Evolutionary conservation across 2,797 vertebrate species (phyloP), one percentile per base, ranked within the genome.

Genomic region (Austrolebias charrua): DNA sequence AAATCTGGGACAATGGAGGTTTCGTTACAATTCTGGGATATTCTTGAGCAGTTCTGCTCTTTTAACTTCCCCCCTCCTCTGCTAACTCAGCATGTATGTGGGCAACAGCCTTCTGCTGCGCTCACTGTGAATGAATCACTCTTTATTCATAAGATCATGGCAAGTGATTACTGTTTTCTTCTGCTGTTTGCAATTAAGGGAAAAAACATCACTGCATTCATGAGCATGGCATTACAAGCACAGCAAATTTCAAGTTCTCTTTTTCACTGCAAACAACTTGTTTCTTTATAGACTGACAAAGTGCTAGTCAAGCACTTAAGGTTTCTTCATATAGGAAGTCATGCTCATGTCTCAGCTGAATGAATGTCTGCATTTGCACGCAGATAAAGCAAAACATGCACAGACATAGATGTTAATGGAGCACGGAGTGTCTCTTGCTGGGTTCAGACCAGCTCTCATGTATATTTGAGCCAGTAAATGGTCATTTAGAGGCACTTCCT

Each of bases 401-500:
- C 55, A 60, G 47, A 63, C 53, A 16, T 31, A 59, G 69, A 14
- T 71, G 75, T 77, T 85, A 83, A 85, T 87, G 85, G 80, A 73
- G n/a, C 45, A 43, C 44, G 52, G 54, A 69, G 63, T 6, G 52
- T 19, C 44, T 46, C 29, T 46, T 1, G 16, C 24, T 56, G 35
- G 35, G 50, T 60, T 71, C 60, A 61, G 73, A 57, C 60, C 54
- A 50, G 53, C 60, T 44, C 77, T 89, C 85, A 80, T 89, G 81
- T 78, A 89, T 87, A 81, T 81, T 87, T 87, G 73, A 88, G 83
- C 71, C 66, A 15, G 66, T 83, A 83, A 86, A 78, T 81, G 76
- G 70, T 70, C 79, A 71, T 81, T 84, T 78, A 74, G 60, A 76
- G 63, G 74, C 75, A 66, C 80, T 84, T 84, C 65, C 69, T 60